Evolutionary conservation across 2,113 vertebrate genomes (phyloP).

Genomic region (Acrocephalus arundinaceus): DNA sequence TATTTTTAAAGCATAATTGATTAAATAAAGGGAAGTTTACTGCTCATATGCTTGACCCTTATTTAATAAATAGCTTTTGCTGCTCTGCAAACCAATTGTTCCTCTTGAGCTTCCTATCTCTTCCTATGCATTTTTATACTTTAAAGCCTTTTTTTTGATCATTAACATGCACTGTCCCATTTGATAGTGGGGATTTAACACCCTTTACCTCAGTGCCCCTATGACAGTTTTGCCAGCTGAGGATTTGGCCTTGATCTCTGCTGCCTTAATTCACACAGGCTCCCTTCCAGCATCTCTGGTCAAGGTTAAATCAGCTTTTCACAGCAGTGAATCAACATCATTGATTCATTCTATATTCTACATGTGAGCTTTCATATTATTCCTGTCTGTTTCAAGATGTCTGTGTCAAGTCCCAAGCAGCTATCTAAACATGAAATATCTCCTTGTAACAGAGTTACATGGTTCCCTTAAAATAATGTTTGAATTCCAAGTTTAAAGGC

Average conservation of each 20-base stretch:
- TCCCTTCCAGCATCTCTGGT: constrained; percentile 8
- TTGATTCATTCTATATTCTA: neutral
- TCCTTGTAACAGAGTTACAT: neutral
- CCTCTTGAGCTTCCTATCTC: neutral
- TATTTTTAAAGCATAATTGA: constrained; percentile 32
- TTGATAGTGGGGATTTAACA: neutral
- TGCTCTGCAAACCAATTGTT: neutral
- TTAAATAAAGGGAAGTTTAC: constrained; percentile 30
- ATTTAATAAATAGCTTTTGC: constrained; percentile 2
- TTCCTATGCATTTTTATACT: neutral
- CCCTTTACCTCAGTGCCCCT: neutral
- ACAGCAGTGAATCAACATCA: neutral
- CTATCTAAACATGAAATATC: constrained; percentile 25
- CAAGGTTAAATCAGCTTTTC: constrained; percentile 54
- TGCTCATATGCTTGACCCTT: neutral
- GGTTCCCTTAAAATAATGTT: neutral
- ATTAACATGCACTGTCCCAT: neutral
- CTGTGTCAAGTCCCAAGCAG: constrained; percentile 1
- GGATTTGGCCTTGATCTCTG: constrained; percentile 14
- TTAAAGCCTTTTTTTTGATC: neutral
- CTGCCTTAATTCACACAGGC: constrained; percentile 20
- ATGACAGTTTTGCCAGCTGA: constrained; percentile 27
- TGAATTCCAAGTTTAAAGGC: constrained; percentile 4
- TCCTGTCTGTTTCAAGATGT: neutral
- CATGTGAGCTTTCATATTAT: neutral